Base-by-base conservation (phyloP, 1,140 invertebrate species). In the Leptoteleia sp. region DNA sequence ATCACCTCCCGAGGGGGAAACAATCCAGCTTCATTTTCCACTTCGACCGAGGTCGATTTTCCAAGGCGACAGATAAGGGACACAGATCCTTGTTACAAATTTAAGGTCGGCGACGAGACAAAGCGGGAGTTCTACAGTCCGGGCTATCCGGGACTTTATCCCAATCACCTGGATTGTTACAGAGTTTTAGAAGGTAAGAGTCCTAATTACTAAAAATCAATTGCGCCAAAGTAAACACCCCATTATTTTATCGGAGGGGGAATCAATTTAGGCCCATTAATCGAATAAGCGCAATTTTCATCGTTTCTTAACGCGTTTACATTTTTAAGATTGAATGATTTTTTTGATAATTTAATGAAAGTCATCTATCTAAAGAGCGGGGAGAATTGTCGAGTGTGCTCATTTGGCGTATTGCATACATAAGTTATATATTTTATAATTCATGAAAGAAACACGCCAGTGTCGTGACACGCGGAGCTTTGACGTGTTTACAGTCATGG, bases 111-210 rank as follows among this genome's bases (percentile, higher is more conserved):
- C 0, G 91, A 93, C 76, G 83, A 85, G 4, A 82, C 81, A 7
- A 90, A 91, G 73, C 89, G 88, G 31, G 93, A 94, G 82, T 94
- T 95, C 81, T 95, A 92, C 83, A 94, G 93, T 65, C 95, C 95
- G 0, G 91, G 92, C 62, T 95, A 93, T 87, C 94, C 94, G 1
- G 88, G 90, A 4, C 89, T 91, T 40, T 96, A 96, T 88, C 93
- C 93, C 2, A 93, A 93, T 79, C 91, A 92, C 35, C 92, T 92
- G 0, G 92, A 94, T 70, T 96, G 95, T 81, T 91, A 93, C 40
- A 90, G 91, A 38, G 89, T 93, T 15, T 90, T 96, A 50, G 90
- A 91, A 90, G 94, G 94, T 95, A 87, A 91, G 90, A 81, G 47
- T n/a, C 40, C 19, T 45, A 27, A 45, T 27, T 22, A 45, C n/a